Base-by-base conservation (phyloP, 2,113 vertebrate genomes). In the Alexandromys fortis region DNA sequence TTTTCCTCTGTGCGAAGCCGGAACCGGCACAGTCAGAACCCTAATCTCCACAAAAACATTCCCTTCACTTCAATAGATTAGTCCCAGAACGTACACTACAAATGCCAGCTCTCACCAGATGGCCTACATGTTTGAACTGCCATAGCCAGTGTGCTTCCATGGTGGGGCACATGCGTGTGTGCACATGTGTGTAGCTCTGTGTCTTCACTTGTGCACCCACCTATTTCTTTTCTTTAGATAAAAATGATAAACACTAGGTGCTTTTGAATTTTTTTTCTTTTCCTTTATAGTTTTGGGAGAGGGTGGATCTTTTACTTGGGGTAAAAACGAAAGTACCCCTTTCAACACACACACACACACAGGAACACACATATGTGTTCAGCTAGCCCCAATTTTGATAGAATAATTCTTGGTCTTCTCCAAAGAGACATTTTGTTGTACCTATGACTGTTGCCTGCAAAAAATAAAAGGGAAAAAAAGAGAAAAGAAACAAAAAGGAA, bases 21-120 rank as follows among this genome's bases (percentile, higher is more conserved):
- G 90, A 99, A 99, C 97, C 98, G 99, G 98, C 99, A 99, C 98
- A 99, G 99, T 98, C 99, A 99, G 99, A 99, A 99, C 98, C 99
- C 99, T 67, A 99, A 99, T 97, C 99, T 99, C 97, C 99, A 99
- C 99, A 99, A 99, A 99, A 99, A 99, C 98, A 98, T 99, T 98
- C 99, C 99, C 98, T 99, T 99, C 95, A 97, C 99, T 95, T 98
- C 99, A 78, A 98, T 99, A 98, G 98, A 99, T 98, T 99, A 99
- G 98, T 97, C 98, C 98, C 97, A 97, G 95, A 96, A 98, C n/a
- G 98, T 98, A 98, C 98, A 96, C 89, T 91, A 82, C 95, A 91
- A 96, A 98, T 97, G 96, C 98, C 98, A 98, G 97, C 98, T 98
- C 98, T 98, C 98, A 98, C 98, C 98, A 97, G 98, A 97, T 93